These are phyloP conservation scores for Notothenia rossii DNA, from an alignment of 2,113 vertebrate species.

Conservation along the genomic window DNA sequence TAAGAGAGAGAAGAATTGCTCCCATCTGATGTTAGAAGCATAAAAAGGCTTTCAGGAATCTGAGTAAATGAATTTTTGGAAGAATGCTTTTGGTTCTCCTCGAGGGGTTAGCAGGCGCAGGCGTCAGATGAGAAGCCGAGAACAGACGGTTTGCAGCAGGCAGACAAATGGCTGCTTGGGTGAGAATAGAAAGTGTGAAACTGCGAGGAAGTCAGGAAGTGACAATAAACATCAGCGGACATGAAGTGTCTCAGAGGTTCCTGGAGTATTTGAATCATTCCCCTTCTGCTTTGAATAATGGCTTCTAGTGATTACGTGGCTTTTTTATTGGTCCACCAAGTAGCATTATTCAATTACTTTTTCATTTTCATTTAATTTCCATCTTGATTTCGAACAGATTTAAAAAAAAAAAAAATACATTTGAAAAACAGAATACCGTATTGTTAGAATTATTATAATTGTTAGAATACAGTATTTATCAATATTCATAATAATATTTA, in stretches of 20 bases:
- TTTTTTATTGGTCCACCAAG: too few species aligned
- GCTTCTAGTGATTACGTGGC: too few species aligned
- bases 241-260: constrained; percentile 30
- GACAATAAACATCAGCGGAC: constrained; percentile 31
- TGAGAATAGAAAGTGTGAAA: constrained; percentile 46
- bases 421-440: too few species aligned
- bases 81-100: constrained; percentile 33
- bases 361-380: too few species aligned
- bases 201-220: constrained; percentile 35
- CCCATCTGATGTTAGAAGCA: constrained; percentile 48
- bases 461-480: too few species aligned
- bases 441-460: too few species aligned
- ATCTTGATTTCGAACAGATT: too few species aligned
- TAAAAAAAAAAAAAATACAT: too few species aligned
- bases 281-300: too few species aligned
- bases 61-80: constrained; percentile 28
- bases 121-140: constrained; percentile 42
- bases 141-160: constrained; percentile 21
- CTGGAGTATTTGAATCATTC: neutral
- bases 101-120: constrained; percentile 28
- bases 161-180: constrained; percentile 43
- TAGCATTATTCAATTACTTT: too few species aligned
- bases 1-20: constrained; percentile 24
- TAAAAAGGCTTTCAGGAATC: constrained; percentile 30
- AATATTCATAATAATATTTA: too few species aligned